A percentile compares a stretch with the other conserved stretches of the same genome.
phyloP scores from a whole-genome alignment of 1,140 invertebrate genomes.

The Microvelia longipes region DNA sequence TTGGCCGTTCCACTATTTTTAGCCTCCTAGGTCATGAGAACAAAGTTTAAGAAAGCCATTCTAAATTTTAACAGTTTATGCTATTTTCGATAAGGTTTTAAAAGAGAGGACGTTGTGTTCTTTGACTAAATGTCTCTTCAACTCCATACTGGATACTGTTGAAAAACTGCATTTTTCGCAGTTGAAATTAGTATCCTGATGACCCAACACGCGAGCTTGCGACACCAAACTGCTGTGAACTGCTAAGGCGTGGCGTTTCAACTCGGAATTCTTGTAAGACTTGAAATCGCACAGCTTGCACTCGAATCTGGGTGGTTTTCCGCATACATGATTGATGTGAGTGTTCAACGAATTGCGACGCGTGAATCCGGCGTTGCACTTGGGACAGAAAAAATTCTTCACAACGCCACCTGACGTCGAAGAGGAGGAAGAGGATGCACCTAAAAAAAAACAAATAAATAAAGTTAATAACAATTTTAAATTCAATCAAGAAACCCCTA shows the following conservation, averaged over 20 bases:
- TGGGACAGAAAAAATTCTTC: slow-evolving; percentile 39
- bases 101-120: neutral
- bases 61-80: too few relatives aligned
- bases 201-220: too few relatives aligned
- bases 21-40: too few relatives aligned
- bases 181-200: neutral
- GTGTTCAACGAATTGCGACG: slow-evolving; percentile 23
- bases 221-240: too few relatives aligned
- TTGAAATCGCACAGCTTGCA: neutral
- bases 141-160: neutral
- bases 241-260: too few relatives aligned
- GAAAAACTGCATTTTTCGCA: neutral
- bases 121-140: neutral
- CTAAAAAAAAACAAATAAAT: too few relatives aligned
- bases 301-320: neutral
- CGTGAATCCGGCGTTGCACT: slow-evolving; percentile 37
- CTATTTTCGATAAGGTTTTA: neutral
- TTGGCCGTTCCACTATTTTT: too few relatives aligned
- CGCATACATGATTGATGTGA: neutral
- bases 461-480: too few relatives aligned
- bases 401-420: too few relatives aligned
- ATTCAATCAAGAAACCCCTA: too few relatives aligned
- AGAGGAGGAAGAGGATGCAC: too few relatives aligned
- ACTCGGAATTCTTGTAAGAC: neutral
- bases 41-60: too few relatives aligned